Evolutionary conservation across 2,888 invertebrate species (phyloP), one percentile per base, ranked within the genome.

Genomic region (Cyrtodaria siliqua): DNA sequence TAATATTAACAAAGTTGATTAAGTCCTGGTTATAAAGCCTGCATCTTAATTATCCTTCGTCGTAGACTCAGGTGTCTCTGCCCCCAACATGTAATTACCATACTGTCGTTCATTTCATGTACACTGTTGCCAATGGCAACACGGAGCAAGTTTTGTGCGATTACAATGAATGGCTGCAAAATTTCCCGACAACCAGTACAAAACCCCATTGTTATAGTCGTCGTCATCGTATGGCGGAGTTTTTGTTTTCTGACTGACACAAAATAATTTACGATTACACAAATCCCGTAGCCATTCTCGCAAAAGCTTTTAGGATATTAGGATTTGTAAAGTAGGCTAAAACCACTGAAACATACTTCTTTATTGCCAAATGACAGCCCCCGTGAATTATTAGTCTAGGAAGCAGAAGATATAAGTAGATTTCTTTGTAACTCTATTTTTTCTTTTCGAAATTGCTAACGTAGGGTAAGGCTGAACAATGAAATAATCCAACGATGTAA

Each of bases 71-170:
- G 71, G 71, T 71, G 71, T 53, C 59, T 38, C 53, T 14, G n/a
- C 52, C 57, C 27, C 59, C 40, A 57, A 64, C 64, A 44, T 59
- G 64, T 71, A 71, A 71, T 71, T 71, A 71, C 59, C 49, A 52
- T 24, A 23, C 23, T 57, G 63, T 57, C 63, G 33, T 42, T 71
- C 44, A 49, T 24, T 71, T 71, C 50, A 57, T 63, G 27, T 33
- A 62, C 50, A 56, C 27, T 29, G 70, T 71, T 71, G 60, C 64
- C 71, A 57, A 29, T 63, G 47, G 71, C 55, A 59, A 64, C 71
- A 64, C 57, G 59, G 33, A 62, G 49, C 60, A 62, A 70, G 24
- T 16, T 27, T 12, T 38, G 33, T 33, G n/a, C 20, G 44, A 59
- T 59, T 23, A 47, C 59, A 67, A 67, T 59, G 59, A 50, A n/a